Conservation (phyloP, 30 jellyfish, hydroid and myxozoan species). For the Aurelia coerulea region DNA sequence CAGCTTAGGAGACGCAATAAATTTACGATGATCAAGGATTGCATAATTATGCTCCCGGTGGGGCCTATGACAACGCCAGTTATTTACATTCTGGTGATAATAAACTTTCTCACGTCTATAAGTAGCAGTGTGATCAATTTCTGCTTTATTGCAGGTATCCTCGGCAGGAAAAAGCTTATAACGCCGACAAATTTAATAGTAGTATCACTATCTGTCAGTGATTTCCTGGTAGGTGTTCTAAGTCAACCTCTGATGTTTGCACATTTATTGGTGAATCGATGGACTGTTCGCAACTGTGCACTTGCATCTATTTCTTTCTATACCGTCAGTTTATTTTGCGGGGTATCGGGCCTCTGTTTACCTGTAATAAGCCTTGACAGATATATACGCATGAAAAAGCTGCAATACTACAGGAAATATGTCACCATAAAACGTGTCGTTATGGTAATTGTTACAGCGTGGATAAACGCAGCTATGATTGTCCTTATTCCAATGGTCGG, state of each 20-base stretch:
- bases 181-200: constrained; percentile 37
- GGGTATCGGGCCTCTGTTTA: constrained; percentile 67
- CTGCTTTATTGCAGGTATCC: no score
- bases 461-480: constrained; percentile 37
- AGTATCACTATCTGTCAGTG: constrained; percentile 49
- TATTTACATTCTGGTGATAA: no score
- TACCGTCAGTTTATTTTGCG: constrained; percentile 37
- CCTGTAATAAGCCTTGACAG: constrained; percentile 64
- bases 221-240: constrained; percentile 57
- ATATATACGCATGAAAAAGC: constrained; percentile 59
- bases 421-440: constrained; percentile 55
- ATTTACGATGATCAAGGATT: no score
- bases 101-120: no score
- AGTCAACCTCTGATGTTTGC: constrained; percentile 58
- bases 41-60: no score
- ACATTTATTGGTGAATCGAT: constrained; percentile 1
- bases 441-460: constrained; percentile 9
- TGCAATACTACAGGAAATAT: constrained; percentile 51
- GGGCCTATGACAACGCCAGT: no score
- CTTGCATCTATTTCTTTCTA: not conserved
- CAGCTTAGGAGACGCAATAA: no score
- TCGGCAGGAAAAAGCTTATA: no score
- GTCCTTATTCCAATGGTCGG: constrained; percentile 51
- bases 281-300: not conserved
- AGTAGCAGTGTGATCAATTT: no score